Evolutionary conservation across 2,797 vertebrate genomes (phyloP), one percentile per base, ranked within the genome.

Genomic region (Thalassophryne amazonica): DNA sequence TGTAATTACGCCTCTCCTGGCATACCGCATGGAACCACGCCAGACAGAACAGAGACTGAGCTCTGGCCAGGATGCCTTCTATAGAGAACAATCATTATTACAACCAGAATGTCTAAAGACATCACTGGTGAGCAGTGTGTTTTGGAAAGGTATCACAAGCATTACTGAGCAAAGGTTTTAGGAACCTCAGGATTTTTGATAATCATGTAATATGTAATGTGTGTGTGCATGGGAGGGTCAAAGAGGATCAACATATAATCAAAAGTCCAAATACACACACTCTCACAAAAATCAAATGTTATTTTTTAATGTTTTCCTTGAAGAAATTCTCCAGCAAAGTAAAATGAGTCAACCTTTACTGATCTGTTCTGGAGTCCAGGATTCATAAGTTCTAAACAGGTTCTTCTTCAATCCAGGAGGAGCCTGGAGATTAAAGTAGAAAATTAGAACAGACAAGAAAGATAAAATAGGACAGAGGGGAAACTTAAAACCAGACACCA

Each of bases 11-110:
- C 82, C 95, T 93, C 84, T 99, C 97, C 72, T 99, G 97, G 77
- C 97, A 99, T 6, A 96, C 91, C 33, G 96, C 96, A 37, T 98
- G 97, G 84, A 98, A 98, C 97, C 96, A 99, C 3, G 96, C 96
- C 72, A 98, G 84, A 73, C 92, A 94, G 77, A 99, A 99, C 12
- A 99, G 89, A 41, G 93, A 92, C 64, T 94, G 94, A 4, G 96
- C 91, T 52, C 96, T 88, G 33, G 89, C 57, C 34, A 93, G 17
- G 39, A 91, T 74, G 11, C 93, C 93, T 17, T 90, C 94, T 88
- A 36, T 34, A 75, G 21, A 69, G 80, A 46, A 63, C 37, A 63
- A 59, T 35, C 17, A 58, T 43, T 49, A 28, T 2, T 9, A 73
- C 32, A 43, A 55, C 5, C 13, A 39, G 48, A 60, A 39, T 22